These are phyloP conservation scores for Pherbina coryleti DNA, from an alignment of 2,888 invertebrate genomes.

Conservation along the genomic window DNA sequence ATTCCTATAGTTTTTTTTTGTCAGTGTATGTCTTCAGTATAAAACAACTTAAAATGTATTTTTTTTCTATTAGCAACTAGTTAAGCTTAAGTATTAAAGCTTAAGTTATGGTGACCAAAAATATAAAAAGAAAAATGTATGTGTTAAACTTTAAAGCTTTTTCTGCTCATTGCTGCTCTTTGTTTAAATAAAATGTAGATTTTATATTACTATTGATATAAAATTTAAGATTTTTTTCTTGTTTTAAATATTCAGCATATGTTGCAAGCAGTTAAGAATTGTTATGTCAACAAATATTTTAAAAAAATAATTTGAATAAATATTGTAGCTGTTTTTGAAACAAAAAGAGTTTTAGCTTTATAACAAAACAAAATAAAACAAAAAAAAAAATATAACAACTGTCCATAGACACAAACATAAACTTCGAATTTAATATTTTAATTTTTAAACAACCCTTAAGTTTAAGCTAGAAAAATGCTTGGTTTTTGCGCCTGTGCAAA, in stretches of 20 bases:
- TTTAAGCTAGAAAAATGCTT: no score
- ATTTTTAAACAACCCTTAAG: not conserved
- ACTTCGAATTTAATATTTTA: not conserved
- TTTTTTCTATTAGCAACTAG: not conserved
- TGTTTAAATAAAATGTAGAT: no score
- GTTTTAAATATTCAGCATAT: no score
- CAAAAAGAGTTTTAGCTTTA: conserved; percentile 7
- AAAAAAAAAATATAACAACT: not conserved
- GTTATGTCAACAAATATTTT: no score
- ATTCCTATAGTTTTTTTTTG: conserved; percentile 19
- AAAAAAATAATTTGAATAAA: no score
- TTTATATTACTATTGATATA: no score
- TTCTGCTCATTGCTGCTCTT: no score
- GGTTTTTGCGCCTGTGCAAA: no score
- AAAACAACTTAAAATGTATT: not conserved
- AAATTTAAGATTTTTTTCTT: no score
- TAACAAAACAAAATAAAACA: conserved; percentile 7
- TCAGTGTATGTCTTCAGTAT: not conserved
- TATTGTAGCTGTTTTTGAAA: not conserved
- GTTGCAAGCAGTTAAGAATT: no score
- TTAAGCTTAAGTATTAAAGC: not conserved
- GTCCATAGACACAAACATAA: not conserved
- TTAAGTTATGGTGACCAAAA: not conserved
- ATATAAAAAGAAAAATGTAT: not conserved
- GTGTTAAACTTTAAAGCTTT: not conserved